phyloP scores from a whole-genome alignment of 2,888 invertebrate species.

The Himalopsyche japonica region DNA sequence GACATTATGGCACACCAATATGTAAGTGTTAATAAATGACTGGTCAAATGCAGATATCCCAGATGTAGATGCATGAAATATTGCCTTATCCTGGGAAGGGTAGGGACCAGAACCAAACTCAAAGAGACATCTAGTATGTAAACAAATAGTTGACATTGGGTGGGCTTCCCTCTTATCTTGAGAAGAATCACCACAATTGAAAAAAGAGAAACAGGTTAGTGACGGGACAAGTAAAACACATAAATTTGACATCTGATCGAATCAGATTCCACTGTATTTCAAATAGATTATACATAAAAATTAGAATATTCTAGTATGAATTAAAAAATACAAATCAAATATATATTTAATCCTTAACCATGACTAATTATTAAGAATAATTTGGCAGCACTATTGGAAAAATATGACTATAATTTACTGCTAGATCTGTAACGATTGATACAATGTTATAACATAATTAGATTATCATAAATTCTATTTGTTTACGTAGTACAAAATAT shows the following conservation, averaged over 20 bases:
- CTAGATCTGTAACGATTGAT: conserved; percentile 37
- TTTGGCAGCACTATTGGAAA: conserved; percentile 63
- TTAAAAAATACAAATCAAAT: conserved; percentile 51
- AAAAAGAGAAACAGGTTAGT: neutral
- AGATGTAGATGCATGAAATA: no score
- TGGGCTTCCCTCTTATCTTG: no score
- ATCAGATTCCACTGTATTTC: conserved; percentile 35
- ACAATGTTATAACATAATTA: conserved; percentile 39
- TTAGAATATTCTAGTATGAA: conserved; percentile 37
- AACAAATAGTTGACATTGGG: no score
- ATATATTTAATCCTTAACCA: conserved; percentile 57
- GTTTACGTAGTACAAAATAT: conserved; percentile 38
- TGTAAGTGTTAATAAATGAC: no score
- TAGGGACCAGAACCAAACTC: no score
- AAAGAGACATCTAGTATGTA: no score
- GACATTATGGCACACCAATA: no score
- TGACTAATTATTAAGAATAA: conserved; percentile 56
- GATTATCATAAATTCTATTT: conserved; percentile 31
- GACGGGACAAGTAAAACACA: conserved; percentile 9
- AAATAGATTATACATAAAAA: conserved; percentile 40
- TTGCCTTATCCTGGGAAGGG: no score
- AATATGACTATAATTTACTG: conserved; percentile 48
- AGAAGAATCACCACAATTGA: no score
- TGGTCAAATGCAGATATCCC: no score
- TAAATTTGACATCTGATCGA: conserved; percentile 12